These are phyloP conservation scores for Noctilio leporinus DNA, from an alignment of 2,113 vertebrate species.

Conservation along the genomic window DNA sequence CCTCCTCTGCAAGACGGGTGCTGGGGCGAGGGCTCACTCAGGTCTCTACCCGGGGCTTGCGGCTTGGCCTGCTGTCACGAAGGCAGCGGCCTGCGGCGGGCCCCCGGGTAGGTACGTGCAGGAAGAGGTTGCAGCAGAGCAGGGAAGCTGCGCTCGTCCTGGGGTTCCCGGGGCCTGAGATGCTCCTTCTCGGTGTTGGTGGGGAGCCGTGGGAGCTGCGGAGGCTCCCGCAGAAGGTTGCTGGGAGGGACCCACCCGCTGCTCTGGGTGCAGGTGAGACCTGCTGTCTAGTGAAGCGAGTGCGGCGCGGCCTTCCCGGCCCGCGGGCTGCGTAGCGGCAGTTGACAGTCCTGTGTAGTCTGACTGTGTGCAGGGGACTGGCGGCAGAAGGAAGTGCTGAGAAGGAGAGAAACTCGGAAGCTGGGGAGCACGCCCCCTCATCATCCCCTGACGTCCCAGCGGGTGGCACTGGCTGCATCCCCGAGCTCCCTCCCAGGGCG, in stretches of 20 bases:
- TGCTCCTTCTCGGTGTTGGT: rapidly evolving
- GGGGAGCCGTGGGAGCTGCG: rapidly evolving
- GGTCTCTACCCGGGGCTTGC: too few species aligned
- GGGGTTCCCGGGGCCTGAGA: rapidly evolving
- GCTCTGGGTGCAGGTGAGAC: background rate
- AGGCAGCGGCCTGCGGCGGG: rapidly evolving
- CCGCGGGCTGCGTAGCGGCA: too few species aligned
- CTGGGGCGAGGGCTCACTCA: too few species aligned
- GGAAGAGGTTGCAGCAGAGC: rapidly evolving
- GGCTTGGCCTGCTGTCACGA: background rate
- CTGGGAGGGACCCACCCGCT: rapidly evolving
- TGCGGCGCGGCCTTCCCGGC: too few species aligned
- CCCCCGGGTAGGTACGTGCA: background rate
- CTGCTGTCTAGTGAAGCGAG: background rate
- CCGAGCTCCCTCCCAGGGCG: rapidly evolving
- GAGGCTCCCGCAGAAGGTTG: rapidly evolving
- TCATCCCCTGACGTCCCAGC: background rate
- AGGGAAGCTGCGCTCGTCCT: background rate
- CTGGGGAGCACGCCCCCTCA: rapidly evolving
- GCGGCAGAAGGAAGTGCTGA: background rate
- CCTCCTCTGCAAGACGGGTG: background rate
- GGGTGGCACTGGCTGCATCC: rapidly evolving
- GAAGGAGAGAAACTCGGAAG: background rate
- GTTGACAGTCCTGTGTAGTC: background rate
- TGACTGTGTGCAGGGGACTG: rapidly evolving